Base-by-base conservation (phyloP, 37 sponge, comb jelly and placozoan genomes). In the Spongilla lacustris region DNA sequence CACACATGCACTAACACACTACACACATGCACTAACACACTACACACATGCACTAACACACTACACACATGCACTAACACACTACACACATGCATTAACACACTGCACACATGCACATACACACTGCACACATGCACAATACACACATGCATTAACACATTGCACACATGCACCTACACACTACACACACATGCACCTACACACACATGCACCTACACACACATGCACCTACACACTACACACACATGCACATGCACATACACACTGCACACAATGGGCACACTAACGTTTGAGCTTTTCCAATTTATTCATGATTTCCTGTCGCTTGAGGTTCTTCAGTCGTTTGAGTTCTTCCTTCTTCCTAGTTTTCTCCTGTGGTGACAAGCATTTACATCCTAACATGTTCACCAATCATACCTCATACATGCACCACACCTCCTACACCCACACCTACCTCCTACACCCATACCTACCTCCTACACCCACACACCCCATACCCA, bases 271-370 rank as follows among this genome's bases (percentile, higher is more conserved):
- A 30, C 2, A 27, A 26, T 66, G 66, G 24, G n/a, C n/a, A n/a
- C n/a, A 35, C 50, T 35, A 81, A 83, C 91, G 68, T 69, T 92
- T 74, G 2, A 97, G 75, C 38, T 82, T 92, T 23, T 92, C 85
- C 82, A 98, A 75, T 66, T 96, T 98, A 22, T 84, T 91, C 68
- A 72, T 85, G 28, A 98, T 96, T 46, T 96, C 98, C 69, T 94
- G 83, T 66, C 83, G 35, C 79, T 96, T 96, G 26, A 98, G 78
- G 26, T 98, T 98, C 90, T 96, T 98, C 67, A 98, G 82, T 49
- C 98, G 73, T 71, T 88, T 90, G 31, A 98, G 69, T 50, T 98
- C 98, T 38, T 92, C 91, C 66, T 74, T 83, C 68, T 85, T 90
- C 74, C 84, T 83, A 38, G 94, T 88, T 74, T 94, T 96, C 75